phyloP scores from a whole-genome alignment of 1,140 invertebrate genomes.

The Trypoxylus dichotomus region DNA sequence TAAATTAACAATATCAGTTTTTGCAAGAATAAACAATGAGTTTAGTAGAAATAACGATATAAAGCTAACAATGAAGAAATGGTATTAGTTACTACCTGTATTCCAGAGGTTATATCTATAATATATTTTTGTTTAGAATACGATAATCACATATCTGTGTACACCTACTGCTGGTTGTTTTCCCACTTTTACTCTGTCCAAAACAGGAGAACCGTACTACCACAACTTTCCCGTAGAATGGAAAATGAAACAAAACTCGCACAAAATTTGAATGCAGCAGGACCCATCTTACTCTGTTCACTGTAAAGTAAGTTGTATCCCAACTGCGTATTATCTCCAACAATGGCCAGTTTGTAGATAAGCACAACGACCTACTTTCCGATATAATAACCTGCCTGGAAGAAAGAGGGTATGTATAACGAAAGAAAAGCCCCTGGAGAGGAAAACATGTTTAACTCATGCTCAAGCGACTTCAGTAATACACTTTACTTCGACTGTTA shows the following conservation, averaged over 20 bases:
- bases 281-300: neutral
- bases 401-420: neutral
- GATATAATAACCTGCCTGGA: conserved; percentile 4
- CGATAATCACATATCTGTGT: too few relatives aligned
- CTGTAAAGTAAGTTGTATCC: neutral
- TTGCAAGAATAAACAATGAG: too few relatives aligned
- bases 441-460: neutral
- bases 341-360: conserved; percentile 2
- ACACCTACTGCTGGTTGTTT: too few relatives aligned
- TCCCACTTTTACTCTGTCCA: too few relatives aligned
- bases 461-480: neutral
- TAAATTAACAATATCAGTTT: too few relatives aligned
- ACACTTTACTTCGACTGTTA: neutral
- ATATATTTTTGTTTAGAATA: too few relatives aligned
- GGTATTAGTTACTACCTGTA: too few relatives aligned
- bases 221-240: neutral
- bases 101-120: too few relatives aligned
- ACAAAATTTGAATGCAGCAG: neutral
- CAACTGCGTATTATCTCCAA: conserved; percentile 6
- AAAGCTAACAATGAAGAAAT: too few relatives aligned
- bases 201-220: neutral
- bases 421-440: neutral
- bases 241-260: neutral
- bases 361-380: conserved; percentile 18
- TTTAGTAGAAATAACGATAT: too few relatives aligned